phyloP scores from a whole-genome alignment of 2,888 invertebrate species.

The Holacanthella duospinosa region DNA sequence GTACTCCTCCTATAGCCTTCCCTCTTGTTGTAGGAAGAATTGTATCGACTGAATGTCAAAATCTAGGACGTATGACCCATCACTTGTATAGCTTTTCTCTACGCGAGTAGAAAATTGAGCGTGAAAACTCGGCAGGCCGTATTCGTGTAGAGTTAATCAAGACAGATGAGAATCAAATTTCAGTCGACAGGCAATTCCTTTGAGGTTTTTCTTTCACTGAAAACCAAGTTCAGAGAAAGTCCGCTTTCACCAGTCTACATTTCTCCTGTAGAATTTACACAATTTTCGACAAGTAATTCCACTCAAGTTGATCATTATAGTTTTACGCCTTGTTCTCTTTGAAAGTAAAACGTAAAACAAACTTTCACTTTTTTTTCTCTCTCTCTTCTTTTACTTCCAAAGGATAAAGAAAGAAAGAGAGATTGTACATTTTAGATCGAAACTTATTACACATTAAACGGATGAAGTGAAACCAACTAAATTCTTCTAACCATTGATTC shows the following conservation, averaged over 20 bases:
- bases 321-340: not conserved
- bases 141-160: conserved; percentile 19
- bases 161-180: conserved; percentile 26
- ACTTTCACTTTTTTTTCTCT: not conserved
- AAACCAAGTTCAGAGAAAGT: not conserved
- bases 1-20: too few relatives aligned
- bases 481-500: too few relatives aligned
- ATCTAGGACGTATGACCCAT: not conserved
- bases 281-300: too few relatives aligned
- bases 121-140: not conserved
- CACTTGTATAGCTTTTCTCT: not conserved
- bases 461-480: too few relatives aligned
- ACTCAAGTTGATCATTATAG: not conserved
- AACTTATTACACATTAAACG: too few relatives aligned
- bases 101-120: not conserved
- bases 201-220: conserved; percentile 11
- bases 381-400: not conserved
- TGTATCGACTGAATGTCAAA: not conserved
- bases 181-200: conserved; percentile 22
- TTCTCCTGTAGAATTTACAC: too few relatives aligned
- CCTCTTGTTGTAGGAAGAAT: too few relatives aligned
- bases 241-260: not conserved
- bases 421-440: not conserved
- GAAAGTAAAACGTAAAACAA: too few relatives aligned
- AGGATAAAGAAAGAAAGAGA: not conserved